These are phyloP conservation scores for Steatornis caripensis DNA, from an alignment of 2,113 vertebrate genomes.

Conservation along the genomic window DNA sequence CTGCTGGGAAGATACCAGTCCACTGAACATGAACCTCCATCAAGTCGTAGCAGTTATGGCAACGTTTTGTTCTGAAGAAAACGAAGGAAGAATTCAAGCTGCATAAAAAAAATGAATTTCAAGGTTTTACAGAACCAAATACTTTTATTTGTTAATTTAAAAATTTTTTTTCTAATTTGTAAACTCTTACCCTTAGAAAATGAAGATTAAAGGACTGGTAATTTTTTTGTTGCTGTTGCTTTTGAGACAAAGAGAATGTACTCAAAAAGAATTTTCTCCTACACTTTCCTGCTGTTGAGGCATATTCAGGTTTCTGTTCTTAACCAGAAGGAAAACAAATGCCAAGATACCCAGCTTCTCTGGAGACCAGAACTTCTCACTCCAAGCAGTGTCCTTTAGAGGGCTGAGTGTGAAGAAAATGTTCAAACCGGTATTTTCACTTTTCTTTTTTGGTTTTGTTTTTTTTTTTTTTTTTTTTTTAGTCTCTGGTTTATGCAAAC, in stretches of 20 bases:
- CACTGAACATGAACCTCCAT: not conserved
- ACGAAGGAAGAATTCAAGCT: not conserved
- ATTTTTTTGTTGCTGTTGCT: not conserved
- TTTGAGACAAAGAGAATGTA: not conserved
- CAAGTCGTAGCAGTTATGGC: not conserved
- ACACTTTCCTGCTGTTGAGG: not conserved
- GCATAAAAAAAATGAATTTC: not conserved
- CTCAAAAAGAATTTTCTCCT: not conserved
- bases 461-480: not conserved
- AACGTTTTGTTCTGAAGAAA: not conserved
- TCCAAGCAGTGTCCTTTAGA: not conserved
- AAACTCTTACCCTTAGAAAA: not conserved
- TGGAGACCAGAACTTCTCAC: not conserved
- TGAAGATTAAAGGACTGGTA: not conserved
- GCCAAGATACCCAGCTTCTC: rapidly evolving
- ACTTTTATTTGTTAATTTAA: not conserved
- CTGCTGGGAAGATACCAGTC: not conserved
- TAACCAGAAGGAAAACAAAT: not conserved
- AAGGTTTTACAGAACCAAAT: not conserved
- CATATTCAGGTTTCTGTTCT: not conserved
- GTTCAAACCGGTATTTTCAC: not conserved
- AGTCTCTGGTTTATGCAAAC: not conserved
- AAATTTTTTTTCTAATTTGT: not conserved
- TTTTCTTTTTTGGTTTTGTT: not conserved
- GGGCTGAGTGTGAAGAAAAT: not conserved